Conservation (phyloP, 2,888 invertebrate genomes). For the Andrena flavipes region DNA sequence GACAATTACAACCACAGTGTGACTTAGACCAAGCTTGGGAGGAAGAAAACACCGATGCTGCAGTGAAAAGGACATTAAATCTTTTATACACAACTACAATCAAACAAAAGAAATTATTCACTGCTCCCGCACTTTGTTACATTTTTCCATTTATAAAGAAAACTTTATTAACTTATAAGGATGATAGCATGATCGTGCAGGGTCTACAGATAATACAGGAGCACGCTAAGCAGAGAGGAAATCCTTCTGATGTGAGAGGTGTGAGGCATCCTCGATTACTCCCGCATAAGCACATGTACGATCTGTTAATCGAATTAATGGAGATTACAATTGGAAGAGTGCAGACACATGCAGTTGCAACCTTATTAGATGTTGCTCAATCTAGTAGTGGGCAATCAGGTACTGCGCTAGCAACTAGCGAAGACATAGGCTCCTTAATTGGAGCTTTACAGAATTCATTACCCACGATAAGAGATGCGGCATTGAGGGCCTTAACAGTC, state of each 20-base stretch:
- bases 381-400: constrained; percentile 90
- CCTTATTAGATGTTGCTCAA: constrained; percentile 92
- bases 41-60: constrained; percentile 88
- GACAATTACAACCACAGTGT: constrained; percentile 91
- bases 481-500: constrained; percentile 90
- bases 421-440: constrained; percentile 91
- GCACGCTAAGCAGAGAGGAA: constrained; percentile 89
- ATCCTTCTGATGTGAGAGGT: constrained; percentile 85
- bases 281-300: constrained; percentile 93
- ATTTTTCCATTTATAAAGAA: constrained; percentile 91
- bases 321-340: constrained; percentile 89
- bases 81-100: constrained; percentile 86
- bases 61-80: constrained; percentile 88
- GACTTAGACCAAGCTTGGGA: constrained; percentile 92
- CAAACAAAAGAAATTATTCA: constrained; percentile 85
- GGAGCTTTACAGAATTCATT: constrained; percentile 91
- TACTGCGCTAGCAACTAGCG: constrained; percentile 87
- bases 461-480: constrained; percentile 91
- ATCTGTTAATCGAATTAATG: constrained; percentile 91
- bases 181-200: constrained; percentile 87
- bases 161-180: constrained; percentile 86
- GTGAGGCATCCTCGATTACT: constrained; percentile 91
- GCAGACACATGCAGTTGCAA: constrained; percentile 92
- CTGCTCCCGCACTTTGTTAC: constrained; percentile 93
- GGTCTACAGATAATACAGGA: constrained; percentile 89